These are phyloP conservation scores for Cavia aperea DNA, from an alignment of 2,113 vertebrate species.

Conservation along the genomic window DNA sequence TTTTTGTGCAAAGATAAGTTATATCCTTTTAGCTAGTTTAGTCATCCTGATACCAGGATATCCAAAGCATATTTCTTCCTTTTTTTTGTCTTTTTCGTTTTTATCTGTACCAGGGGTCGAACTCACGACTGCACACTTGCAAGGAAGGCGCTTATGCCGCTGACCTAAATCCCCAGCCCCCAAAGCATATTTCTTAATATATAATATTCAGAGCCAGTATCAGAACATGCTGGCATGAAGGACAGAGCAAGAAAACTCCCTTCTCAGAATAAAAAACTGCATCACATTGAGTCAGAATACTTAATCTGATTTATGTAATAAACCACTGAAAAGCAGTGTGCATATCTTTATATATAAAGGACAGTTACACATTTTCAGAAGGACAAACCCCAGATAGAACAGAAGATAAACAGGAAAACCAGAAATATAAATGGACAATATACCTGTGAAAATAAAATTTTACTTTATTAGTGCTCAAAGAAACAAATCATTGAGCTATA, in stretches of 20 bases:
- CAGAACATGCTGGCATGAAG: not conserved
- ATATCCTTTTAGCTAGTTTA: not conserved
- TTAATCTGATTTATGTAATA: not conserved
- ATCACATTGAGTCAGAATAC: not conserved
- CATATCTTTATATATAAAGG: constrained; percentile 4
- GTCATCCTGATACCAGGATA: not conserved
- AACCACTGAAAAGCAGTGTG: not conserved
- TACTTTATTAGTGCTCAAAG: not conserved
- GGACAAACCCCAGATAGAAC: not conserved
- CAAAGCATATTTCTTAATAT: not conserved
- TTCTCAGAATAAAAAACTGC: not conserved
- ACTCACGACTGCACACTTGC: too few relatives aligned
- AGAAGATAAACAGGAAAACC: not conserved
- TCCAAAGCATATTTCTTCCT: not conserved
- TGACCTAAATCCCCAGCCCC: too few relatives aligned
- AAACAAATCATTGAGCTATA: not conserved
- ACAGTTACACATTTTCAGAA: not conserved
- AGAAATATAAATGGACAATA: not conserved
- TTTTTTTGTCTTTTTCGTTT: too few relatives aligned
- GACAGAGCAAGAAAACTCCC: not conserved
- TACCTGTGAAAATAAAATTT: not conserved
- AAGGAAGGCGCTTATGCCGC: too few relatives aligned
- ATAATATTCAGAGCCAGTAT: not conserved
- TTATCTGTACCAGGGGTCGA: too few relatives aligned
- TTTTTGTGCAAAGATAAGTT: not conserved